Conservation (phyloP, 2,113 vertebrate species). For the Serranochromis macrocephalus region DNA sequence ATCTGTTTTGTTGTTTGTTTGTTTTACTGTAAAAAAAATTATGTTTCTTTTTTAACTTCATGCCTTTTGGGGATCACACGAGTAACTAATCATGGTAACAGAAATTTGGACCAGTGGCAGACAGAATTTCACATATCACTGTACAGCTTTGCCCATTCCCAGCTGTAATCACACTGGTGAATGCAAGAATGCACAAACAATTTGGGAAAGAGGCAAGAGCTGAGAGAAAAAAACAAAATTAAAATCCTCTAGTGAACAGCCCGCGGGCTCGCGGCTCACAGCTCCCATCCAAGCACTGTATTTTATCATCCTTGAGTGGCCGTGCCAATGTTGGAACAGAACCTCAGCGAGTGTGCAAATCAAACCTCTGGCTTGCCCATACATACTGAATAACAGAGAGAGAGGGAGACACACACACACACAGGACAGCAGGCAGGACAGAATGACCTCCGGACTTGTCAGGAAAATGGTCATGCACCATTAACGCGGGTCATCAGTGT, state of each 20-base stretch:
- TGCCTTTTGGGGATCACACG: not conserved
- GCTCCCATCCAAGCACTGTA: slow-evolving; percentile 28
- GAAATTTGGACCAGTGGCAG: not conserved
- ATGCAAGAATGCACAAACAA: slow-evolving; percentile 41
- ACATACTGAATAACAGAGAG: not conserved
- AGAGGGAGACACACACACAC: not conserved
- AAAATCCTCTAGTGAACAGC: slow-evolving; percentile 57
- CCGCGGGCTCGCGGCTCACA: slow-evolving; percentile 27
- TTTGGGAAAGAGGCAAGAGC: slow-evolving; percentile 6
- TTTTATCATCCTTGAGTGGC: slow-evolving; percentile 62
- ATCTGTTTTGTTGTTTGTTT: not conserved
- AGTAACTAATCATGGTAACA: not conserved
- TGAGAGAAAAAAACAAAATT: slow-evolving; percentile 41
- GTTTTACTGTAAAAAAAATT: not conserved
- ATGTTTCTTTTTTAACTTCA: not conserved
- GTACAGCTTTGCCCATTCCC: not conserved
- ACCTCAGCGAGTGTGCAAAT: slow-evolving; percentile 47
- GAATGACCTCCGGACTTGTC: not conserved
- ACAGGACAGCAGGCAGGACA: not conserved
- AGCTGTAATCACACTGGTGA: slow-evolving; percentile 30
- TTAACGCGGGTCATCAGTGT: slow-evolving; percentile 22
- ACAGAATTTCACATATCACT: not conserved
- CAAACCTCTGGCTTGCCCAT: slow-evolving; percentile 9
- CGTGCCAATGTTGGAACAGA: slow-evolving; percentile 21
- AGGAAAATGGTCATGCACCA: slow-evolving; percentile 15